A percentile compares a stretch with the other conserved stretches of the same genome.
Evolutionary conservation across 2,888 invertebrate species (phyloP).

Genomic region (Zaprionus obscuricornis): DNA sequence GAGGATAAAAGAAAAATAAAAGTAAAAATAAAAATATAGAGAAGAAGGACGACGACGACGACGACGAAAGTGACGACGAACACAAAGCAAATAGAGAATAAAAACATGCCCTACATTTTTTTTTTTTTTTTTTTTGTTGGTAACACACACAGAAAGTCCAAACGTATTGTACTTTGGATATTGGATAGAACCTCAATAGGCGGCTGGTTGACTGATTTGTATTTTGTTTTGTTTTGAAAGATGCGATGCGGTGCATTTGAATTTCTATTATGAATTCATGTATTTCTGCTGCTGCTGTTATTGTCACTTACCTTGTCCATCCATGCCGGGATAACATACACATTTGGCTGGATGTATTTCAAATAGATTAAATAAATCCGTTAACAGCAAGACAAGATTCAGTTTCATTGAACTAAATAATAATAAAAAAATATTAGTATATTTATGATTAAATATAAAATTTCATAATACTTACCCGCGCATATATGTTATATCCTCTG

Average conservation of each 20-base stretch:
- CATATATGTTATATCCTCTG: slow-evolving; percentile 98
- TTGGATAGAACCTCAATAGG: too few species aligned
- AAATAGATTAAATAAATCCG: slow-evolving; percentile 96
- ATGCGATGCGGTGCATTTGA: slow-evolving; percentile 70
- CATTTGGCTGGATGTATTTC: slow-evolving; percentile 96
- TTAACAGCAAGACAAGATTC: slow-evolving; percentile 95
- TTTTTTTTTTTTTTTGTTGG: too few species aligned
- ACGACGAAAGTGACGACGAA: slow-evolving; percentile 13
- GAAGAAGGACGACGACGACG: slow-evolving; percentile 12
- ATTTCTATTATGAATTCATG: slow-evolving; percentile 6
- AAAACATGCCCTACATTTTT: slow-evolving; percentile 48
- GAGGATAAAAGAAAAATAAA: too few species aligned
- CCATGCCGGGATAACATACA: slow-evolving; percentile 92
- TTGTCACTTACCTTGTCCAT: slow-evolving; percentile 83
- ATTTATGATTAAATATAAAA: background rate
- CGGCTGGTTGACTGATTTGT: slow-evolving; percentile 14
- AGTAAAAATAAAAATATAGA: too few species aligned
- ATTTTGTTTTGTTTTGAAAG: slow-evolving; percentile 25
- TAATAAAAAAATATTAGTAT: background rate
- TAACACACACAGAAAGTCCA: slow-evolving; percentile 56
- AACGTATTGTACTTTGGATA: too few species aligned
- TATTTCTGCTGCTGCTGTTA: too few species aligned
- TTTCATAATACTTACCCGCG: slow-evolving; percentile 90
- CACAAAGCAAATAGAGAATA: slow-evolving; percentile 19
- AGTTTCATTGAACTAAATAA: slow-evolving; percentile 92